phyloP scores from a whole-genome alignment of 2,113 vertebrate species.

The human region GRCh38 chr7:111726001-111726500 shows the following conservation, averaged over 20 bases:
- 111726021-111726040: constrained; percentile 44
- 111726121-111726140: constrained; percentile 85
- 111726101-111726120: constrained; percentile 81
- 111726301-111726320: constrained; percentile 86
- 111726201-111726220: constrained; percentile 82
- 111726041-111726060: neutral
- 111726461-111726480: constrained; percentile 53
- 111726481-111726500: constrained; percentile 87
- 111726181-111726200: constrained; percentile 81
- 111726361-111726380: constrained; percentile 81
- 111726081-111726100: constrained; percentile 10
- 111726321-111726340: constrained; percentile 84
- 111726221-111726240: constrained; percentile 78
- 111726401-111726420: constrained; percentile 83
- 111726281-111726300: constrained; percentile 82
- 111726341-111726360: constrained; percentile 81
- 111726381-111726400: constrained; percentile 85
- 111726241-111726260: constrained; percentile 81
- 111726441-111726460: constrained; percentile 79
- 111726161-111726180: constrained; percentile 80
- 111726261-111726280: constrained; percentile 69
- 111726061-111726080: constrained; percentile 60
- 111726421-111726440: constrained; percentile 84
- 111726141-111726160: constrained; percentile 84
- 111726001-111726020: constrained; percentile 32